Percentiles rank a stretch among this genome's conserved stretches.
phyloP scores from a whole-genome alignment of 2,113 vertebrate genomes.

The Lonchura striata region DNA sequence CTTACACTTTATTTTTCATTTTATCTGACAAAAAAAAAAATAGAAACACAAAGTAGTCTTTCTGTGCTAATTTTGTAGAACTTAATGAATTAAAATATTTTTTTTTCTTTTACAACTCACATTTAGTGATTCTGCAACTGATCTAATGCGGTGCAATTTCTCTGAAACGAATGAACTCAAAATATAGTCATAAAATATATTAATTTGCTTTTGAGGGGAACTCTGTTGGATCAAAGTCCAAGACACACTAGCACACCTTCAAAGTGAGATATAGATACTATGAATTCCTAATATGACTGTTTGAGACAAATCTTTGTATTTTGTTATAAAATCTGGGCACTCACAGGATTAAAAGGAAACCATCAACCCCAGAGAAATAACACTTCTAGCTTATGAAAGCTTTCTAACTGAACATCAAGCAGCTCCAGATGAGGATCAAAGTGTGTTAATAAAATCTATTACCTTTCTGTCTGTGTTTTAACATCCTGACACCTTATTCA shows the following conservation, averaged over 20 bases:
- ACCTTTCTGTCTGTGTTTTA: not conserved
- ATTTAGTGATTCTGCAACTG: not conserved
- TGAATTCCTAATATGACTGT: not conserved
- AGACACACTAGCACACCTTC: not conserved
- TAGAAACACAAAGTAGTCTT: not conserved
- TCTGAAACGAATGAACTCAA: not conserved
- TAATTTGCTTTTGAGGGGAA: not conserved
- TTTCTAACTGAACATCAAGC: conserved; percentile 11
- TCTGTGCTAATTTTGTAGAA: not conserved
- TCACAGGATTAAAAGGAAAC: not conserved
- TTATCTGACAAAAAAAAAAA: not conserved
- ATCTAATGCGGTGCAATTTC: not conserved
- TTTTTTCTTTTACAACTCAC: not conserved
- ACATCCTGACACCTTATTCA: not conserved
- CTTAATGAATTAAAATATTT: not conserved
- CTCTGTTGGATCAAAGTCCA: not conserved
- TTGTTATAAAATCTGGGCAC: not conserved
- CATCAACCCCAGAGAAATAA: not conserved
- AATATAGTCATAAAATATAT: not conserved
- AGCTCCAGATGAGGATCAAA: not conserved
- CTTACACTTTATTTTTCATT: not conserved
- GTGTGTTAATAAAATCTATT: not conserved
- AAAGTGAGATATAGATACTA: not conserved
- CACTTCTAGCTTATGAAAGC: not conserved
- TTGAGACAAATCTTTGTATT: not conserved